Evolutionary conservation across 2,797 vertebrate species (phyloP), one percentile per base, ranked within the genome.

Genomic region (Sebastes melanostomus): DNA sequence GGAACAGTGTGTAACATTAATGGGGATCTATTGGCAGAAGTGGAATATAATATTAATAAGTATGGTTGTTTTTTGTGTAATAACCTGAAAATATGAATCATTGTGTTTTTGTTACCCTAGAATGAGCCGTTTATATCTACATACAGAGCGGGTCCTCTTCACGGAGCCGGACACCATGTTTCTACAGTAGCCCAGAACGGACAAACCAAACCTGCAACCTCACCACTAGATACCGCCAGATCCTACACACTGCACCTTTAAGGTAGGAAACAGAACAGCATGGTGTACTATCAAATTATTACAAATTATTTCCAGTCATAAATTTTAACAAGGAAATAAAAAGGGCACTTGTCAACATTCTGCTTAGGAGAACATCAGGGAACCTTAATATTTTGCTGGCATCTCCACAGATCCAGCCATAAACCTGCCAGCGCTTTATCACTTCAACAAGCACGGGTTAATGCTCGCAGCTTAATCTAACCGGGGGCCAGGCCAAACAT

Each of bases 351-450:
- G 50, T 86, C 32, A 59, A 76, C 65, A 77, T 72, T 78, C 14
- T 78, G 54, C 50, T 32, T 4, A 12, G 77, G 55, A 80, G 62
- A 87, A 75, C 60, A 82, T 71, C 20, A 78, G 61, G 62, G 8
- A 82, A 77, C 24, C 68, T 77, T 66, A 81, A 78, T 82, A 78
- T 90, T 81, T 80, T 83, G 27, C 62, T 75, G 75, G 66, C 50
- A 34, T 88, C 63, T 75, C 32, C 24, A 34, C 52, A 75, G 54
- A 72, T 77, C 50, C 42, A 65, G 65, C 65, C 68, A 77, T 90
- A 89, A 90, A 88, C 73, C 80, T 78, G 76, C 86, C 60, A 81
- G 77, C 25, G 50, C 56, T 89, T 89, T 86, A 89, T 92, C 77
- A 60, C 60, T 84, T 69, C 62, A 74, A 59, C 82, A 84, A 81